Conservation (phyloP, 2,888 invertebrate genomes). For the Cheilosia vernalis region DNA sequence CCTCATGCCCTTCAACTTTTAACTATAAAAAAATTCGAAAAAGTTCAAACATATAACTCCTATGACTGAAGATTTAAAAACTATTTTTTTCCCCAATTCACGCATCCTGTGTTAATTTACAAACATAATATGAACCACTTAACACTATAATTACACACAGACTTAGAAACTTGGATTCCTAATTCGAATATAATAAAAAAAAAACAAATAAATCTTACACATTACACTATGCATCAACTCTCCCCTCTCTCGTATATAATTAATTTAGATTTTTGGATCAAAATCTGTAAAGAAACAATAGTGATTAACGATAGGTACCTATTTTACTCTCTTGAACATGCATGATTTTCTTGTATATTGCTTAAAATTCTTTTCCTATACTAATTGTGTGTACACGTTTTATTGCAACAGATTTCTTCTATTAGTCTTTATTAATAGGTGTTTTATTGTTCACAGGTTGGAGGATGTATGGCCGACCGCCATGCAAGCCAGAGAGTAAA, state of each 20-base stretch:
- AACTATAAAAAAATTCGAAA: too few species aligned
- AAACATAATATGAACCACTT: too few species aligned
- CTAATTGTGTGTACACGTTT: conserved; percentile 59
- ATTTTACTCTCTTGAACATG: neutral
- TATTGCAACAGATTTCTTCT: conserved; percentile 76
- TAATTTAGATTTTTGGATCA: neutral
- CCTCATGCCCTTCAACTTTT: too few species aligned
- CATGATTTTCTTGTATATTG: conserved; percentile 54
- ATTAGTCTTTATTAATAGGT: conserved; percentile 77
- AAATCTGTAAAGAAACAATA: conserved; percentile 25
- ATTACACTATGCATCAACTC: neutral
- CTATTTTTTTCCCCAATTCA: too few species aligned
- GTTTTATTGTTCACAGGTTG: conserved; percentile 86
- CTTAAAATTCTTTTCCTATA: conserved; percentile 53
- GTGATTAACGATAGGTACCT: conserved; percentile 37
- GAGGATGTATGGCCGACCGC: conserved; percentile 90
- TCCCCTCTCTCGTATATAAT: neutral
- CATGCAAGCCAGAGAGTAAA: conserved; percentile 89
- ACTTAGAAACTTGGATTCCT: too few species aligned
- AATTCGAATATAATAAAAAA: too few species aligned
- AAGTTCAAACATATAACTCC: too few species aligned
- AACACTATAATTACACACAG: too few species aligned
- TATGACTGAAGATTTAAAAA: too few species aligned
- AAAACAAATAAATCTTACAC: neutral
- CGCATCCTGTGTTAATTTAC: too few species aligned